These are phyloP conservation scores for Colius striatus DNA, from an alignment of 2,113 vertebrate genomes.

Conservation along the genomic window DNA sequence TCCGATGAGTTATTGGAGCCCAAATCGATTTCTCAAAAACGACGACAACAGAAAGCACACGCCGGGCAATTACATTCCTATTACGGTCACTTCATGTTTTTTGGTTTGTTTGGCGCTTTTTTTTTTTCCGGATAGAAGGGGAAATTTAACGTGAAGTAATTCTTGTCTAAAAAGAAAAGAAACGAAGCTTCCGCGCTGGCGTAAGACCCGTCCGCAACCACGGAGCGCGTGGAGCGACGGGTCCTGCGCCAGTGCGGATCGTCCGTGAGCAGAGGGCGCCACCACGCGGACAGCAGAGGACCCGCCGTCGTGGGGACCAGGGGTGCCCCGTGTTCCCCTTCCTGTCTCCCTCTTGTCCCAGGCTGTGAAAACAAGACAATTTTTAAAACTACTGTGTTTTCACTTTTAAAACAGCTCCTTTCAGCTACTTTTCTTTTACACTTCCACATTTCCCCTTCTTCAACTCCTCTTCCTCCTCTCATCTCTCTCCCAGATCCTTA, in stretches of 20 bases:
- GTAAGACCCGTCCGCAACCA: not conserved
- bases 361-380: too few species aligned
- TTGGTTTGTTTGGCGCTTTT: not conserved
- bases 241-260: not conserved
- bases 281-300: conserved; percentile 62
- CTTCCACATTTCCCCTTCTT: not conserved
- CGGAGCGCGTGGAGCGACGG: not conserved
- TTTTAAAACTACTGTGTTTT: not conserved
- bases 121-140: not conserved
- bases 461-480: not conserved
- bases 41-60: not conserved
- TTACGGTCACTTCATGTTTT: not conserved
- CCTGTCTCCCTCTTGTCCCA: too few species aligned
- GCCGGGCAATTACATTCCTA: not conserved
- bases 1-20: conserved; percentile 53
- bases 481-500: not conserved
- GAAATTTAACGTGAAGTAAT: not conserved
- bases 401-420: not conserved
- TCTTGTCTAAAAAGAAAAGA: too few species aligned
- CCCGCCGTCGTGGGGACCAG: not conserved
- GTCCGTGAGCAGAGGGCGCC: conserved; percentile 69
- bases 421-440: not conserved
- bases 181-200: not conserved
- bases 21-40: conserved; percentile 50
- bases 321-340: too few species aligned